A percentile compares a stretch with the other conserved stretches of the same genome.
Conservation (phyloP, 2,797 vertebrate species). For the Gastrophryne carolinensis region DNA sequence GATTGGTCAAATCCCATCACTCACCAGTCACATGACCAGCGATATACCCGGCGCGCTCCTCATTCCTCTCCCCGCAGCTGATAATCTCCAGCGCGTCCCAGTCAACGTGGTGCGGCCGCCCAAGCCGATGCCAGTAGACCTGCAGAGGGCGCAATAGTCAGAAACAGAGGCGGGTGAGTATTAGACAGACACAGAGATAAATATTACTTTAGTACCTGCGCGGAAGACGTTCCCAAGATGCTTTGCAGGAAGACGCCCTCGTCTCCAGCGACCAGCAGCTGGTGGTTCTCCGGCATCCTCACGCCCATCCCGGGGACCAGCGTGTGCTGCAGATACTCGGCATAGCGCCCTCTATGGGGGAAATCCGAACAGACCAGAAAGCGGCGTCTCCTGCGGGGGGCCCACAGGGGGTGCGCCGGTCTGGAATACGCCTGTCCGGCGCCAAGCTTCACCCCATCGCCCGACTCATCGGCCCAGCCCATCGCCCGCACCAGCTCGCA, state of each 20-base stretch:
- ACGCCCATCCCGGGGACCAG: constrained; percentile 82
- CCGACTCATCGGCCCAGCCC: constrained; percentile 82
- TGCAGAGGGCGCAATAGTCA: too few species aligned
- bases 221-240: constrained; percentile 81
- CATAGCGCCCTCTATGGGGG: constrained; percentile 74
- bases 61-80: background rate
- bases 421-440: constrained; percentile 11
- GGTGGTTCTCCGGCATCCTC: constrained; percentile 87
- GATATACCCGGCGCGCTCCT: background rate
- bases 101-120: too few species aligned
- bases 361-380: constrained; percentile 79
- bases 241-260: constrained; percentile 89
- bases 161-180: too few species aligned
- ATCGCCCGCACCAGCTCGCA: constrained; percentile 85
- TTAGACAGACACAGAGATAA: too few species aligned
- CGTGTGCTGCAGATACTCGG: constrained; percentile 84
- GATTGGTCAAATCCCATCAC: background rate
- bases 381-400: background rate
- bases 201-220: constrained; percentile 76
- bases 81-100: background rate
- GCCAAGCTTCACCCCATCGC: constrained; percentile 17
- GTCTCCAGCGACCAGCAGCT: constrained; percentile 81
- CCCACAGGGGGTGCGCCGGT: constrained; percentile 35
- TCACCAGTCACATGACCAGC: background rate
- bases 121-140: too few species aligned